Base-by-base conservation (phyloP, 1,140 invertebrate species). In the Ericerus pela region DNA sequence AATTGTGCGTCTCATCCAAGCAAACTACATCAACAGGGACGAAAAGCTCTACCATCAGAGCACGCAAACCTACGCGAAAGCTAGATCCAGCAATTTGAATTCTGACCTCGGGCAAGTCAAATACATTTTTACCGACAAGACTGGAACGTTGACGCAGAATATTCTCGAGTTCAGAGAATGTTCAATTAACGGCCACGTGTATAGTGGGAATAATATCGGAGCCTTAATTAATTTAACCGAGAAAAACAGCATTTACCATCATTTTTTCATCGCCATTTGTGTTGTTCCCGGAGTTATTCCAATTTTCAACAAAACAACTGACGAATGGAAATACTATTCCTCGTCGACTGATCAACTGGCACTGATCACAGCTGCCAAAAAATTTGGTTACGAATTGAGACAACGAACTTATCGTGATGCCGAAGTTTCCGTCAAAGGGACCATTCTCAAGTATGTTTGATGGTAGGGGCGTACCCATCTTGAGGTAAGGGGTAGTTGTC, bases 41-140 rank as follows among this genome's bases (percentile, higher is more conserved):
- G 2, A 2, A 24, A 47, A 47, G 8, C 22, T 47, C 20, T 47
- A 22, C 20, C 26, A 22, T 47, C 22, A 47, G 14, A 18, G 20
- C 4, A 47, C 8, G 26, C 10, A 10, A 2, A 24, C 26, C 2
- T 24, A 47, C 16, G 41, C 41, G 8, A 47, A 47, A 47, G 41
- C 41, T 3, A 47, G 22, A 24, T 24, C 41, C 12, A 24, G 20
- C 58, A 98, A 97, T 67, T 97, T 97, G 51, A 91, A 94, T 0
- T 94, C 97, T 69, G 93, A 98, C 69, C 74, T 97, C 43, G 95
- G 94, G 10, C 65, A 81, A 75, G 82, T 98, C 24, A 85, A 93
- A 65, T 96, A 96, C 66, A 78, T 98, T 47, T 96, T 98, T 73
- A 96, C 88, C 10, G 95, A 98, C 68, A 97, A 97, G 69, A 98